phyloP scores from a whole-genome alignment of 2,888 invertebrate species.

The Stenchaetothrips biformis region DNA sequence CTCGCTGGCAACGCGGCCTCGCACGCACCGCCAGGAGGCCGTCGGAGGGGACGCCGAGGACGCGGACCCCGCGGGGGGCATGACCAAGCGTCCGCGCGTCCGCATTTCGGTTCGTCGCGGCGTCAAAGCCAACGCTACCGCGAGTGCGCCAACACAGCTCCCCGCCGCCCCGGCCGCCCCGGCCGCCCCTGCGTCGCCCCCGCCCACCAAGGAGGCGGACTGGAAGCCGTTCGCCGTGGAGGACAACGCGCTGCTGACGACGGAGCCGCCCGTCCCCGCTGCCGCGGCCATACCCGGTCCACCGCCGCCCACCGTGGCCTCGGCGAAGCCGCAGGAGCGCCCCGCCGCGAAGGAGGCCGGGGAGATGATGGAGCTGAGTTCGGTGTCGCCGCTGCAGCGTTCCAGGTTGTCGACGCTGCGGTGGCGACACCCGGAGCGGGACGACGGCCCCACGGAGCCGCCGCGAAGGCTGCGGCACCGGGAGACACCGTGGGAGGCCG shows the following conservation, averaged over 20 bases:
- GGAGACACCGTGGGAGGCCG: neutral
- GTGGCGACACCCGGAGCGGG: conserved; percentile 9
- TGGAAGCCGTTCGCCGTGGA: conserved; percentile 3
- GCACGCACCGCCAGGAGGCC: neutral
- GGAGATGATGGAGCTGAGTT: conserved; percentile 20
- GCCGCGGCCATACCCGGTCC: neutral
- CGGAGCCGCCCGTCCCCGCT: neutral
- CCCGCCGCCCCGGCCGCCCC: neutral
- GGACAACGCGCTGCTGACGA: conserved; percentile 1
- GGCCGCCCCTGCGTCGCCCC: neutral
- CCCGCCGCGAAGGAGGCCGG: neutral
- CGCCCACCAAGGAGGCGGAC: neutral
- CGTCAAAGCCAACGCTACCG: neutral
- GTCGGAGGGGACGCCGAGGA: neutral
- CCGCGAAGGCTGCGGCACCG: neutral
- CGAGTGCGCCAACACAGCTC: neutral
- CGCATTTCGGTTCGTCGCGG: neutral
- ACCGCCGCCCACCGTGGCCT: neutral
- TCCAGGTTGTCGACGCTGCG: conserved; percentile 9
- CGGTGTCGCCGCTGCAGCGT: conserved; percentile 9
- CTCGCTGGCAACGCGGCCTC: neutral
- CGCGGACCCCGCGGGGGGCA: neutral
- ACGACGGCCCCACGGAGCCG: neutral
- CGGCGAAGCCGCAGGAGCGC: neutral
- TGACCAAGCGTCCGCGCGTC: neutral